Evolutionary conservation across 1,140 invertebrate species (phyloP).

Genomic region (Lepeophtheirus salmonis): DNA sequence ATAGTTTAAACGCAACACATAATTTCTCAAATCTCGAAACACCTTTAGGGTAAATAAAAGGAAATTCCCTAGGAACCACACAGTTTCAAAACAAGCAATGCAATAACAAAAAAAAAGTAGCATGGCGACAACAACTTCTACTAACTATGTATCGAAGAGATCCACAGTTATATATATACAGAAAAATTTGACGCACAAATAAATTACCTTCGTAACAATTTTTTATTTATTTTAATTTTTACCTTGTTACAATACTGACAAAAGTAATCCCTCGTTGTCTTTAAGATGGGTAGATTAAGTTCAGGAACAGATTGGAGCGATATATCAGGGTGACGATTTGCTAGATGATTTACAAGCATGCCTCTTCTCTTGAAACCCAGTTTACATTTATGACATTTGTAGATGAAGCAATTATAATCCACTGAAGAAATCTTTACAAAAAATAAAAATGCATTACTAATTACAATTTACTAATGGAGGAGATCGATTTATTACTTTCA

Average conservation of each 20-base stretch:
- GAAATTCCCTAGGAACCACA: neutral
- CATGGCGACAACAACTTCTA: neutral
- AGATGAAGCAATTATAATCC: constrained; percentile 55
- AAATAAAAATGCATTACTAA: neutral
- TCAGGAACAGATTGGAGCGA: constrained; percentile 46
- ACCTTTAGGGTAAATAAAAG: neutral
- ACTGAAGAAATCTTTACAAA: constrained; percentile 37
- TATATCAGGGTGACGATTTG: constrained; percentile 31
- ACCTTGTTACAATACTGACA: constrained; percentile 68
- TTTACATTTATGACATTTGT: constrained; percentile 57
- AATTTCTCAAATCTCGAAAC: neutral
- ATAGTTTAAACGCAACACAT: neutral
- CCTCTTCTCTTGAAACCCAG: constrained; percentile 62
- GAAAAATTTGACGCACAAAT: neutral
- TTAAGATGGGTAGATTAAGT: constrained; percentile 56
- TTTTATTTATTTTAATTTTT: constrained; percentile 5
- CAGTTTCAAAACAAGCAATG: neutral
- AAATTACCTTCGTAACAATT: neutral
- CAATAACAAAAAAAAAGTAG: neutral
- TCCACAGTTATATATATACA: constrained; percentile 1
- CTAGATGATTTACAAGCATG: constrained; percentile 65
- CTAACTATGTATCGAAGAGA: neutral
- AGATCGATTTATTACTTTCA: too few species aligned
- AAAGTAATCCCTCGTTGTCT: constrained; percentile 57
- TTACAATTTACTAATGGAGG: neutral